A percentile compares a stretch with the other conserved stretches of the same genome.
Conservation (phyloP, 2,113 vertebrate genomes). For the Tyrannus savana region DNA sequence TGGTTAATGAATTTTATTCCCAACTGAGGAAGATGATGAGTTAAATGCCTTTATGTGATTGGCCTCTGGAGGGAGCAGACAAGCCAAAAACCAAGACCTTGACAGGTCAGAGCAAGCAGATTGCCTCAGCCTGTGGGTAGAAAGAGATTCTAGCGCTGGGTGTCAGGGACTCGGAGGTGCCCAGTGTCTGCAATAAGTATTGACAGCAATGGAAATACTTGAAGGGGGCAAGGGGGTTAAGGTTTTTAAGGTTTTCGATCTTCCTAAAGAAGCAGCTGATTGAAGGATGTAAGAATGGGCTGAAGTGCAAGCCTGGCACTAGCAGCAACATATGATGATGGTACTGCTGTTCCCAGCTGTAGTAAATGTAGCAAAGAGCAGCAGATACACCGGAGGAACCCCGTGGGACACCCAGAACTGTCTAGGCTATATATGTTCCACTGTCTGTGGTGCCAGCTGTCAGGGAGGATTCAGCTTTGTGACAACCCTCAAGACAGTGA, state of each 20-base stretch:
- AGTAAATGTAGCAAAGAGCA: background rate
- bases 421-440: fast-evolving
- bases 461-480: background rate
- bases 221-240: too few species aligned
- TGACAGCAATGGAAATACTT: background rate
- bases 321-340: background rate
- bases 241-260: background rate
- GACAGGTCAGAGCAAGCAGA: background rate
- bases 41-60: background rate
- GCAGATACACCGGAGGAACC: background rate
- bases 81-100: background rate
- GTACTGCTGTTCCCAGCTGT: background rate
- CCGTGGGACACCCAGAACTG: background rate
- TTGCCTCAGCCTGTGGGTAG: background rate
- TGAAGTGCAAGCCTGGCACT: background rate
- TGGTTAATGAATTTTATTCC: background rate
- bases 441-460: background rate
- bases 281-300: too few species aligned
- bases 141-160: background rate
- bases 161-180: background rate
- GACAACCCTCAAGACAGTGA: background rate
- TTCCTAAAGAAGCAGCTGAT: background rate
- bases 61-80: conserved; percentile 19
- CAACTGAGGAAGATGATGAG: background rate
- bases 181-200: background rate